Base-by-base conservation (phyloP, 2,113 vertebrate genomes). In the Sylvilagus bachmani region DNA sequence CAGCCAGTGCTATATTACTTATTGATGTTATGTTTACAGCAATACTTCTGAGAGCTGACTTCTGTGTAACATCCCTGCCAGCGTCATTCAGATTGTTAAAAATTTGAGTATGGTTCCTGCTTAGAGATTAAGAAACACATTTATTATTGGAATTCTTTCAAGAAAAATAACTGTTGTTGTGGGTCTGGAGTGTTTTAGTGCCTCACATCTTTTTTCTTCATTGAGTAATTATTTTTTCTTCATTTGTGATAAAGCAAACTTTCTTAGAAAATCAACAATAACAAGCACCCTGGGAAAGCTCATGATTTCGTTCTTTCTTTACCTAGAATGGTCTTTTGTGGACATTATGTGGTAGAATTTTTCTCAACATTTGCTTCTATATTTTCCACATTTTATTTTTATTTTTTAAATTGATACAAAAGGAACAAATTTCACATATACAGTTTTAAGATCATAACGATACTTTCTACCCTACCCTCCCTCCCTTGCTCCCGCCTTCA, bases 261-360 rank as follows among this genome's bases (percentile, higher is more conserved):
- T 90, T 96, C 31, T 92, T 77, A 38, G 55, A 94, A 80, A 87
- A 85, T 74, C 38, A 84, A 27, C 19, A 91, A 13, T 53, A n/a
- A 29, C 5, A 1, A 92, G 9, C 3, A 36, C 8, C 13, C 22
- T 75, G 22, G 58, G 80, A 64, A 55, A 2, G 31, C 13, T 84
- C 3, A 69, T 53, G 29, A 14, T 62, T 91, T 51, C 6, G 10
- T 1, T 86, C 88, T 89, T 71, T 19, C 10, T 91, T 55, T 85
- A 5, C 6, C 21, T 78, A 38, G 11, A 91, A n/a, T 64, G 14
- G 2, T 27, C 36, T 89, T 81, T 11, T 16, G 31, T 44, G 2
- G 14, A 49, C 61, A 2, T 44, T 61, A 1, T 10, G 49, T 16
- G 1, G 10, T 55, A 1, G 17, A 64, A 24, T 62, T 78, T 62